Conservation (phyloP, 2,888 invertebrate species). For the Himalopsyche anomala region DNA sequence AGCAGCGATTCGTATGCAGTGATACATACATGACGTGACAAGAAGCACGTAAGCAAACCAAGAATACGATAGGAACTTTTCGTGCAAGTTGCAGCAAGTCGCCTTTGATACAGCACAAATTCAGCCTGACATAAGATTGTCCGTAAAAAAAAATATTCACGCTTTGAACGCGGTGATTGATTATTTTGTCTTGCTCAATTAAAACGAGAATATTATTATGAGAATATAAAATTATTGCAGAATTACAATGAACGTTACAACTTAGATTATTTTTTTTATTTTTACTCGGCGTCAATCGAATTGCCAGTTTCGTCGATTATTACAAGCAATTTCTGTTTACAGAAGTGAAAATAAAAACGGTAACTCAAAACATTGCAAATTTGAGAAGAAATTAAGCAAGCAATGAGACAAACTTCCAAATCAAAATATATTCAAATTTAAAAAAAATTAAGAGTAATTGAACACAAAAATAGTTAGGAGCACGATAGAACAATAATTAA, state of each 20-base stretch:
- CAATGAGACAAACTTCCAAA: no score
- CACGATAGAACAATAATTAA: no score
- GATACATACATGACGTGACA: not conserved
- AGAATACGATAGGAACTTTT: not conserved
- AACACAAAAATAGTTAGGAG: no score
- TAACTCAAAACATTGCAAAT: no score
- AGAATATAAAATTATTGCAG: not conserved
- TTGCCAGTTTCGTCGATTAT: no score
- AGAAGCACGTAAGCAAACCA: not conserved
- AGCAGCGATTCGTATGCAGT: not conserved
- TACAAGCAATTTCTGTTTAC: no score
- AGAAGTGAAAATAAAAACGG: no score
- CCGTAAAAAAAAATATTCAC: not conserved
- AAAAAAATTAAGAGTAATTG: no score
- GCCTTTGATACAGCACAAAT: not conserved
- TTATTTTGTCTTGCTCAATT: not conserved
- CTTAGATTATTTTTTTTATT: no score
- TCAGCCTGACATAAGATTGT: slow-evolving; percentile 6
- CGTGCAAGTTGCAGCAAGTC: slow-evolving; percentile 9
- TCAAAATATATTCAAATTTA: no score
- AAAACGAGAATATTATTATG: not conserved
- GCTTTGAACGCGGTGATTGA: not conserved
- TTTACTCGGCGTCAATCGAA: no score
- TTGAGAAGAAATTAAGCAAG: no score
- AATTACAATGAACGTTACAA: not conserved